Base-by-base conservation (phyloP, 2,888 invertebrate species). In the Drosophila yooni region DNA sequence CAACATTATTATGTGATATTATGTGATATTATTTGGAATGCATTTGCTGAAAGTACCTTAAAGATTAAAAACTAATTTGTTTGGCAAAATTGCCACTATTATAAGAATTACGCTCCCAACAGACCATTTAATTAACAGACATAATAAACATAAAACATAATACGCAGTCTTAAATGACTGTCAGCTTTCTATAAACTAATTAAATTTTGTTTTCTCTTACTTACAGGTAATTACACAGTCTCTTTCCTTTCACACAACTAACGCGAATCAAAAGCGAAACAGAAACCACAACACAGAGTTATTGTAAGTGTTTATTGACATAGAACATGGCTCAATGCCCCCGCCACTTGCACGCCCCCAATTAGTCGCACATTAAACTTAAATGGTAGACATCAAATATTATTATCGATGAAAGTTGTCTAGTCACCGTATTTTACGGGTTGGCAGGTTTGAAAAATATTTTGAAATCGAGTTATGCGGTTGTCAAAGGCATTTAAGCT, bases 181-280 rank as follows among this genome's bases (percentile, higher is more conserved):
- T 50, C 34, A 34, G 48, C 36, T 48, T 63, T n/a, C 13, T 64
- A 48, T 34, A 38, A 31, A 67, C 50, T 79, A 81, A 79, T 77
- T 60, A 5, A 53, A 57, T 67, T 51, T 34, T 31, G 7, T 62
- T 31, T 52, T 70, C 52, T 52, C 68, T 67, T 85, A 52, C 60
- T 84, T 88, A 6, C 90, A 85, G 85, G 85, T 85, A 85, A 88
- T 74, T 80, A 51, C 27, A 73, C 11, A 50, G n/a, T 21, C 33
- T 10, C 29, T 36, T 13, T 33, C 29, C 46, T 13, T 33, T n/a
- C 13, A 13, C 8, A 27, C 25, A 36, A 34, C 43, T 25, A 40
- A 11, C 1, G 36, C 13, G n/a, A 54, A 33, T 38, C 15, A 69
- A 31, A 3, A 15, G 51, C 34, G 13, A 38, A 11, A 4, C 46